Evolutionary conservation across 2,113 vertebrate genomes (phyloP).

Genomic region (Vimba vimba): DNA sequence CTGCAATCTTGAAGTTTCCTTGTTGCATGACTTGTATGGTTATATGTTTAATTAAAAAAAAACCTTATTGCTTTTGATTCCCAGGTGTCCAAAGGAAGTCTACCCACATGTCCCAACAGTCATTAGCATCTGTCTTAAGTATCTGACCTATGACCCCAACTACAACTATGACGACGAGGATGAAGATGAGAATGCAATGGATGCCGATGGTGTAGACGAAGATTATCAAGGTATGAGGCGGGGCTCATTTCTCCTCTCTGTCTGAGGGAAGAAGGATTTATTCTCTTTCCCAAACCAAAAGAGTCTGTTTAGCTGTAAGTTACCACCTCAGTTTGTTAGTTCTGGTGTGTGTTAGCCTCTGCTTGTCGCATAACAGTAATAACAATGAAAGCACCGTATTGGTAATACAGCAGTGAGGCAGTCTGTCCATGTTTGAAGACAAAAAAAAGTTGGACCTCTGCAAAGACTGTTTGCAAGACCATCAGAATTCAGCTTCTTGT

Average conservation of each 20-base stretch:
- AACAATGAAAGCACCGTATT: neutral
- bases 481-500: conserved; percentile 10
- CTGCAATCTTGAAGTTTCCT: neutral
- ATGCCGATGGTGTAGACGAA: conserved; percentile 94
- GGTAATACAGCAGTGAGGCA: neutral
- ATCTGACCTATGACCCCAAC: conserved; percentile 98
- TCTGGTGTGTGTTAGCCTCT: conserved; percentile 7
- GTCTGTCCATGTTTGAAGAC: neutral
- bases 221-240: conserved; percentile 91
- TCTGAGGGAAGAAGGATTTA: conserved; percentile 23
- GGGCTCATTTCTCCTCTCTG: neutral
- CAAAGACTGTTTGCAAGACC: neutral
- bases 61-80: conserved; percentile 24
- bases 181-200: conserved; percentile 98
- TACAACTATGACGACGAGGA: conserved; percentile 99
- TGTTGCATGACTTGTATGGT: neutral
- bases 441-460: conserved; percentile 5
- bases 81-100: conserved; percentile 97
- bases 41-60: neutral
- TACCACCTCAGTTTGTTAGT: neutral
- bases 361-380: conserved; percentile 2
- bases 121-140: conserved; percentile 98
- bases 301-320: conserved; percentile 33
- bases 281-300: conserved; percentile 21
- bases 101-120: conserved; percentile 96